Base-by-base conservation (phyloP, 1,140 invertebrate genomes). In the Drosophila biarmipes region DNA sequence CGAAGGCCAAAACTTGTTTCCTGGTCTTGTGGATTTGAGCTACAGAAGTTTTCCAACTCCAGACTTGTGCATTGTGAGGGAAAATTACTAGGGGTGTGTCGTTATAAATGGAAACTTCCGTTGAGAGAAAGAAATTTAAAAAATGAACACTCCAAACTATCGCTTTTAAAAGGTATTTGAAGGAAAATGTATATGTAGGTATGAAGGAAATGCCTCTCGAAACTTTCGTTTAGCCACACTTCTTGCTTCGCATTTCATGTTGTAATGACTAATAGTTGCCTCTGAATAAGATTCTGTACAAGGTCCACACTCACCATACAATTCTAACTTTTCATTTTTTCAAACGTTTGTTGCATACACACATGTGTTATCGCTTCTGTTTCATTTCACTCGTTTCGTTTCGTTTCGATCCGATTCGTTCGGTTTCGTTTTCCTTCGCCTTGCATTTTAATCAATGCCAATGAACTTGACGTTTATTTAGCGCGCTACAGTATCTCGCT, bases 391-490 rank as follows among this genome's bases (percentile, higher is more conserved):
- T 24, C 34, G 11, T 43, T 68, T 74, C 51, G 34, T 58, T 77
- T 31, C 49, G 24, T 43, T 45, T 62, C 55, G 38, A 67, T 69
- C 40, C 38, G 29, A 67, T 69, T 45, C 38, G 46, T 57, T 78
- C 40, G 43, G 14, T 56, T 49, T 67, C 53, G 15, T 40, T 69
- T 64, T 51, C 43, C 58, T 73, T 73, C 58, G 46, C 48, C 73
- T 69, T 62, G 61, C 58, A 57, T 74, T 87, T 81, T 59, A 78
- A 86, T 81, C 61, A 78, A 81, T 86, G 82, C 81, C 81, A 89
- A 78, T 82, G 78, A 86, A 86, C 78, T 89, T 89, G 75, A 69
- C 49, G 75, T 79, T 87, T 72, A 78, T 68, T 82, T 49, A 82
- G 68, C 61, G 64, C 64, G 54, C 64, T 34, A 59, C 56, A 66